A percentile compares a stretch with the other conserved stretches of the same genome.
Conservation (phyloP, 2,113 vertebrate species). For the Psittacus erithacus region DNA sequence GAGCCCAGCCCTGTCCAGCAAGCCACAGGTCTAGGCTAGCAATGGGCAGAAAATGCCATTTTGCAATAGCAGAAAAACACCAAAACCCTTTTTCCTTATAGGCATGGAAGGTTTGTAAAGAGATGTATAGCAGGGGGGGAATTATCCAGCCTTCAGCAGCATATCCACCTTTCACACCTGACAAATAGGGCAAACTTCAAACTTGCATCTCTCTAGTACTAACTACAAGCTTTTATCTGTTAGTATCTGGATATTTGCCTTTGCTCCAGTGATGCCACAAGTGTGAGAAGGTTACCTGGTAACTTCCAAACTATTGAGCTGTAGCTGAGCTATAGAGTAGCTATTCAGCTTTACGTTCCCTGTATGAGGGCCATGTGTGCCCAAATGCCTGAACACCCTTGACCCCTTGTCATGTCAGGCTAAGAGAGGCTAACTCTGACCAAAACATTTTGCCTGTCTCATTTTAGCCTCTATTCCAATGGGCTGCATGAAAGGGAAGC, state of each 20-base stretch:
- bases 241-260: neutral
- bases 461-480: neutral
- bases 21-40: neutral
- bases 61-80: neutral
- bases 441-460: neutral
- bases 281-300: neutral
- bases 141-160: neutral
- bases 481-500: neutral
- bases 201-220: neutral
- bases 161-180: neutral
- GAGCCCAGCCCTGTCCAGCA: neutral
- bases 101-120: neutral
- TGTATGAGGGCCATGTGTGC: rapidly evolving
- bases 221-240: neutral
- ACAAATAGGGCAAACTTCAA: neutral
- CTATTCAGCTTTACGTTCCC: neutral
- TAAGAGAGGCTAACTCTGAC: neutral
- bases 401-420: neutral
- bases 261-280: neutral
- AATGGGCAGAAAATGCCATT: slow-evolving; percentile 45
- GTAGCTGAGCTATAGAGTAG: rapidly evolving
- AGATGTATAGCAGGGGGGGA: neutral
- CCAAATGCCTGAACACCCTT: neutral
- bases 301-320: neutral
- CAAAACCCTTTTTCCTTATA: neutral